phyloP scores from a whole-genome alignment of 2,888 invertebrate genomes.

The Andricus quercusramuli region DNA sequence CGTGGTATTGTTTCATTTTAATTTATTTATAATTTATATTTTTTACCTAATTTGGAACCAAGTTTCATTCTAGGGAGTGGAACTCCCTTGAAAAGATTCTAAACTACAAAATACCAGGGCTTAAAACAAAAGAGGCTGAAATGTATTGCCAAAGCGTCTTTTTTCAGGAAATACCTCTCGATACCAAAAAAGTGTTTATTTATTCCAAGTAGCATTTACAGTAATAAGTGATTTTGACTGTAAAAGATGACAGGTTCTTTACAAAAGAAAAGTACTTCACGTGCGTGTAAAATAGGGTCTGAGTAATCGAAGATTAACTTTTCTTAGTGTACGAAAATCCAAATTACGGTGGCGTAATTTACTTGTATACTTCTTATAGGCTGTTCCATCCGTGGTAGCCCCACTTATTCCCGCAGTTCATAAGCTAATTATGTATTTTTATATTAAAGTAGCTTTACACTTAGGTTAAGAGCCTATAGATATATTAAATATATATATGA shows the following conservation, averaged over 20 bases:
- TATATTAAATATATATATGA: slow-evolving; percentile 61
- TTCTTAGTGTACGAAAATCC: slow-evolving; percentile 63
- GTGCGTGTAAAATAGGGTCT: slow-evolving; percentile 73
- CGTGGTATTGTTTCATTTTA: neutral
- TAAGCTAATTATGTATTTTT: slow-evolving; percentile 79
- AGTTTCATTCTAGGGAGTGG: neutral
- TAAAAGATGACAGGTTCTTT: slow-evolving; percentile 62
- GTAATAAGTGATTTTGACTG: slow-evolving; percentile 59
- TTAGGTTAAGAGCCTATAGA: slow-evolving; percentile 61
- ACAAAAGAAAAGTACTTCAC: slow-evolving; percentile 58
- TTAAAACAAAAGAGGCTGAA: slow-evolving; percentile 77
- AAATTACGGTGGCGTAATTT: slow-evolving; percentile 60
- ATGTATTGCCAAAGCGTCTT: slow-evolving; percentile 76
- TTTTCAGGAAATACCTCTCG: neutral
- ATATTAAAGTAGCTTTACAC: slow-evolving; percentile 77
- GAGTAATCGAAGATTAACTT: slow-evolving; percentile 69
- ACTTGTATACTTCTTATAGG: slow-evolving; percentile 74
- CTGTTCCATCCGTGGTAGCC: slow-evolving; percentile 73
- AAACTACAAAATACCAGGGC: slow-evolving; percentile 65
- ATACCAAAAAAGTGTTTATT: slow-evolving; percentile 63
- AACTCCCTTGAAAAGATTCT: neutral
- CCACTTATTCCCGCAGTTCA: slow-evolving; percentile 76
- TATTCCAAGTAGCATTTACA: slow-evolving; percentile 57
- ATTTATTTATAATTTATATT: neutral
- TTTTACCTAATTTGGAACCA: slow-evolving; percentile 2